phyloP scores from a whole-genome alignment of 2,113 vertebrate genomes.

The Megalops atlanticus region DNA sequence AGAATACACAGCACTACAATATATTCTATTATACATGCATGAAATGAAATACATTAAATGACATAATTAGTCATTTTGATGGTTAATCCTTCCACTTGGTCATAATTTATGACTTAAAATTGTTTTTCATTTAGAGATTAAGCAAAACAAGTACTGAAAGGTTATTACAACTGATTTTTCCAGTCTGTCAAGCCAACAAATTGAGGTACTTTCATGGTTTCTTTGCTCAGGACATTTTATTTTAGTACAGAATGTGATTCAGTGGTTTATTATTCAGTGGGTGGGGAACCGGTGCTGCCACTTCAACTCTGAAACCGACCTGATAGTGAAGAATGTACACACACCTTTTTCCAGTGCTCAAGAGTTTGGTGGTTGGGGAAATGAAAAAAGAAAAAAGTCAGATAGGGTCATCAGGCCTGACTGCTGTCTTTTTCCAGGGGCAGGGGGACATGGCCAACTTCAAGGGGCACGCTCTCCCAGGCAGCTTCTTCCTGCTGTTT shows the following conservation, averaged over 20 bases:
- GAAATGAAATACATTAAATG: too few species aligned
- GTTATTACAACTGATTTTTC: not conserved
- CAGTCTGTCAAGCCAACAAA: not conserved
- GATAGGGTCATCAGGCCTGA: not conserved
- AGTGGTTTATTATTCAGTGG: not conserved
- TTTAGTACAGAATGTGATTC: not conserved
- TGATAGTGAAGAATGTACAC: too few species aligned
- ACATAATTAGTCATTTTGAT: too few species aligned
- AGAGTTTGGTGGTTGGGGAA: not conserved
- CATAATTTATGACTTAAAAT: too few species aligned
- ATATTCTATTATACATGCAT: too few species aligned
- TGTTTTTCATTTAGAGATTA: not conserved
- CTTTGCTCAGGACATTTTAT: not conserved
- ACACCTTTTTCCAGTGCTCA: too few species aligned
- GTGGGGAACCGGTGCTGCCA: not conserved
- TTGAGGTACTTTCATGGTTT: not conserved
- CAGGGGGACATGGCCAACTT: conserved; percentile 84
- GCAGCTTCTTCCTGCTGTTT: conserved; percentile 85
- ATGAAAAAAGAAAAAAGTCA: not conserved
- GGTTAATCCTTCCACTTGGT: too few species aligned
- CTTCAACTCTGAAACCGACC: not conserved
- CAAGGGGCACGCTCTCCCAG: conserved; percentile 90
- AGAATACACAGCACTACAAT: too few species aligned
- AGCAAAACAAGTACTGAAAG: not conserved
- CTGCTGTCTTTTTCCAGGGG: conserved; percentile 14